Evolutionary conservation across 2,113 vertebrate genomes (phyloP).

Genomic region (Rhabdomys dilectus): DNA sequence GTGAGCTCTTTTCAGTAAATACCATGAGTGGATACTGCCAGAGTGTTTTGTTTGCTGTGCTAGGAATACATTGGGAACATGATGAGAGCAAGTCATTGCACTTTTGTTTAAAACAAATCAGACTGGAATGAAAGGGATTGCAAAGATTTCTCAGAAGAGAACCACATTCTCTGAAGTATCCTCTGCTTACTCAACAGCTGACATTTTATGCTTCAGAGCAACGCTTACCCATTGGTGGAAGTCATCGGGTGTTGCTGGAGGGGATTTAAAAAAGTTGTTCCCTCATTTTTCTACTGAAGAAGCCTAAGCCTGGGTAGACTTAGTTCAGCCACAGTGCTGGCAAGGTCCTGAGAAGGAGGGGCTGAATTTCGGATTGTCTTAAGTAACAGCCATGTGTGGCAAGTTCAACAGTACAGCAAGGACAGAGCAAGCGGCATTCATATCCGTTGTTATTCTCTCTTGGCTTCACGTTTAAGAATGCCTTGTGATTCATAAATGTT

Average conservation of each 20-base stretch:
- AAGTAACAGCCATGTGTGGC: neutral
- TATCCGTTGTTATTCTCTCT: neutral
- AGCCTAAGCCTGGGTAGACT: conserved; percentile 74
- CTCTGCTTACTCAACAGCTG: conserved; percentile 62
- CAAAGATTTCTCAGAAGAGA: conserved; percentile 68
- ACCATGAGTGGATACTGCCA: conserved; percentile 74
- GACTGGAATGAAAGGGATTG: conserved; percentile 61
- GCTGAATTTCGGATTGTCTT: neutral
- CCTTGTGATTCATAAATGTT: neutral
- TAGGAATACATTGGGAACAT: conserved; percentile 84
- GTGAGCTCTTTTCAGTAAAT: conserved; percentile 84
- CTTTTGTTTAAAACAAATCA: conserved; percentile 49
- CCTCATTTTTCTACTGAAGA: conserved; percentile 75
- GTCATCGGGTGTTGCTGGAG: conserved; percentile 69
- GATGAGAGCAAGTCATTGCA: conserved; percentile 80
- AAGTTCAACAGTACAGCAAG: neutral
- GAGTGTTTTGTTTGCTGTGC: conserved; percentile 71
- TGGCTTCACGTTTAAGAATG: neutral
- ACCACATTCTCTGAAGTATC: conserved; percentile 54
- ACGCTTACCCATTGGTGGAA: conserved; percentile 69
- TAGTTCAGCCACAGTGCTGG: neutral
- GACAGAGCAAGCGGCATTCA: neutral
- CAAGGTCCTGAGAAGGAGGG: neutral
- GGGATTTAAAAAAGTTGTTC: conserved; percentile 60
- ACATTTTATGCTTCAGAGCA: conserved; percentile 73